A percentile compares a stretch with the other conserved stretches of the same genome.
These are phyloP conservation scores for Protaetia brevitarsis DNA, from an alignment of 1,140 invertebrate species.

Conservation along the genomic window DNA sequence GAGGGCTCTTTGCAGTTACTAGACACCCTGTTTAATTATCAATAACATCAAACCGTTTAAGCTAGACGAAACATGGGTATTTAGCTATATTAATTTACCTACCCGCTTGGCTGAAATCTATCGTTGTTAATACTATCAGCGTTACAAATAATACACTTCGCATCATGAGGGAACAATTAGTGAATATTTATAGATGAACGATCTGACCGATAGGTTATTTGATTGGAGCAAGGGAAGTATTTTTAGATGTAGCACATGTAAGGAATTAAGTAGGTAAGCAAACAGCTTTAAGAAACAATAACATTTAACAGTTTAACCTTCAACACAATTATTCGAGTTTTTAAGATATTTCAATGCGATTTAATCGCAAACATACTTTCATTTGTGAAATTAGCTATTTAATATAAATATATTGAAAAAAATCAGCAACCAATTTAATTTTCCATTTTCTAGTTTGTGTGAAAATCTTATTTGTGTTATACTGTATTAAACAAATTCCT, in stretches of 20 bases:
- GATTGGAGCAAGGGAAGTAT: not conserved
- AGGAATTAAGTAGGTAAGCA: not conserved
- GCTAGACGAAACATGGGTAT: not conserved
- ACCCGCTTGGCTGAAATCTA: not conserved
- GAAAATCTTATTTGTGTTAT: no score
- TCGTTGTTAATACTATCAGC: not conserved
- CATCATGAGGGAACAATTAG: not conserved
- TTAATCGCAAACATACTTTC: no score
- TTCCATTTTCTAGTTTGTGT: no score
- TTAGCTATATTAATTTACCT: not conserved
- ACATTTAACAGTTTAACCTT: not conserved
- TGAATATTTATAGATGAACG: not conserved
- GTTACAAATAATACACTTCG: not conserved
- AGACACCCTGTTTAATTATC: constrained; percentile 5
- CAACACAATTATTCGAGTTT: no score
- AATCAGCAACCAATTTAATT: no score
- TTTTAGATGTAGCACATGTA: constrained; percentile 12
- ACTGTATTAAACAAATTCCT: no score
- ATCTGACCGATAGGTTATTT: not conserved
- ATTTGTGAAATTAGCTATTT: no score
- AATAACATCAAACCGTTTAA: not conserved
- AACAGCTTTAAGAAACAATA: not conserved
- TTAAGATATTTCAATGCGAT: no score
- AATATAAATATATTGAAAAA: no score
- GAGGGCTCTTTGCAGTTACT: constrained; percentile 8